Evolutionary conservation across 1,140 invertebrate genomes (phyloP), one percentile per base, ranked within the genome.

Genomic region (Drosophila saltans): DNA sequence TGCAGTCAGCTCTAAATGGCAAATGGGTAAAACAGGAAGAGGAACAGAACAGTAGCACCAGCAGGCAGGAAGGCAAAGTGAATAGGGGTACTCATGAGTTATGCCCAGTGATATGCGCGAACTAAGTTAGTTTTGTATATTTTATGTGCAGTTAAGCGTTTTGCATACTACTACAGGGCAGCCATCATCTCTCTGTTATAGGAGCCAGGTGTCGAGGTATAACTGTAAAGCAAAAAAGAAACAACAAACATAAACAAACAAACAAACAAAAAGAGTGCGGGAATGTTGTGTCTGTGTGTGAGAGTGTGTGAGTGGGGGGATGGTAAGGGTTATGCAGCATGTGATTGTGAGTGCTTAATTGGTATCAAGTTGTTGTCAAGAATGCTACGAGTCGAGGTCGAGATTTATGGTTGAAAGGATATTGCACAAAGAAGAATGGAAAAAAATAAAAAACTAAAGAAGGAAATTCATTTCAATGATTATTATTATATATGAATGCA

Each of bases 61-160:
- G 26, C 11, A 26, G 65, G 45, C 33, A 52, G 48, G 39, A 33
- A 55, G 41, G 45, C 33, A 30, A 24, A 61, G 75, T 8, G 36
- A 28, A 48, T 71, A 78, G 30, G 55, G 60, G 43, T 33, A 64
- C 73, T 72, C 73, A 82, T 72, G 69, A 72, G 79, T 81, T 82
- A 82, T 82, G 80, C 75, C 68, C 75, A 55, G 62, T 80, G 80
- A 82, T 82, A 78, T 81, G 74, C 73, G 73, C 69, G 58, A 78
- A 81, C 80, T 81, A 83, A 83, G 81, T 80, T 85, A 78, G 77
- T 85, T 80, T 74, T 84, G 81, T 84, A 85, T 78, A 80, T 84
- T 84, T 80, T 80, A 84, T 84, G 81, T 81, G 81, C 70, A 84
- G 81, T 85, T 80, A 84, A 84, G 81, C 78, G 81, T 84, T 76